These are phyloP conservation scores for Enteromius mattozi DNA, from an alignment of 2,797 vertebrate genomes.

Conservation along the genomic window DNA sequence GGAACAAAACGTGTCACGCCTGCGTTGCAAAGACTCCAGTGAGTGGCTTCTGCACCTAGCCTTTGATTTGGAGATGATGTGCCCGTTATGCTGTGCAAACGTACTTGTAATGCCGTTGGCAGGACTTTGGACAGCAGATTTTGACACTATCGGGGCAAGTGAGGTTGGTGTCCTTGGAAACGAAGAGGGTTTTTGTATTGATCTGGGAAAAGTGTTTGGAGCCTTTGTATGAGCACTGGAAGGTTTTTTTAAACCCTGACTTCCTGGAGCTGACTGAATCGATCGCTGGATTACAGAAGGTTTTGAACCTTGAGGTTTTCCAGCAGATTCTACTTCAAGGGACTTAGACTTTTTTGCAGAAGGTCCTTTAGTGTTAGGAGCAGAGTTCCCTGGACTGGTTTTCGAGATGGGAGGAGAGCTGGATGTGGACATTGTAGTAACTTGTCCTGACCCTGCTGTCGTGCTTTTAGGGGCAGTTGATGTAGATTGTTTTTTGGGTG, in stretches of 20 bases:
- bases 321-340: conserved; percentile 31
- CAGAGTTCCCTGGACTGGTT: conserved; percentile 56
- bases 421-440: conserved; percentile 65
- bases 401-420: conserved; percentile 61
- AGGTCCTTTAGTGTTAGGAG: conserved; percentile 53
- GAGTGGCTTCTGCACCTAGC: conserved; percentile 86
- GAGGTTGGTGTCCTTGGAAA: conserved; percentile 76
- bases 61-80: conserved; percentile 65
- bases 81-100: conserved; percentile 77
- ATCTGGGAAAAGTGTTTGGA: conserved; percentile 75
- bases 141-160: conserved; percentile 69
- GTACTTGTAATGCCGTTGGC: conserved; percentile 67
- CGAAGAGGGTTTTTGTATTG: conserved; percentile 71
- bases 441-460: conserved; percentile 41
- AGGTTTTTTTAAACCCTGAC: conserved; percentile 65
- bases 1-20: conserved; percentile 75
- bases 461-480: conserved; percentile 63
- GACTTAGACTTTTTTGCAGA: conserved; percentile 57
- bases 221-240: conserved; percentile 65
- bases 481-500: conserved; percentile 55
- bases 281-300: conserved; percentile 48
- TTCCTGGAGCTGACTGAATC: conserved; percentile 66
- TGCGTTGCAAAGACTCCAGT: conserved; percentile 87
- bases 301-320: conserved; percentile 40
- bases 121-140: conserved; percentile 65